Percentiles rank a stretch among this genome's conserved stretches.
Evolutionary conservation across 2,113 vertebrate genomes (phyloP).

Genomic region (Myxocyprinus asiaticus): DNA sequence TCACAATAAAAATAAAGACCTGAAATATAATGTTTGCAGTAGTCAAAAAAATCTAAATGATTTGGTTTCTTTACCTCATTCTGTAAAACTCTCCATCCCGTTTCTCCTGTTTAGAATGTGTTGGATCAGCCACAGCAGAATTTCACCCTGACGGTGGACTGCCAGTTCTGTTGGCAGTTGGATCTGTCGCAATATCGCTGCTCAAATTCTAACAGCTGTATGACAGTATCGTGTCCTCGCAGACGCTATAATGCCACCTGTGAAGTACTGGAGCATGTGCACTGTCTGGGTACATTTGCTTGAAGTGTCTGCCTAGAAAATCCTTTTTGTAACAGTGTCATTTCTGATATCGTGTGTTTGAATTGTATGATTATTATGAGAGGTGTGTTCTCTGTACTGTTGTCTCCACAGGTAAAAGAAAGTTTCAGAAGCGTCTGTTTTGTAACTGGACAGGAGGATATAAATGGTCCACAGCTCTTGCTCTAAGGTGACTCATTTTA

Average conservation of each 20-base stretch:
- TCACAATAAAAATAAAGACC: too few relatives aligned
- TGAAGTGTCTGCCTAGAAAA: too few relatives aligned
- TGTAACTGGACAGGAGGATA: slow-evolving; percentile 99
- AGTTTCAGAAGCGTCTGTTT: slow-evolving; percentile 89
- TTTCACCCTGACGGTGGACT: slow-evolving; percentile 85
- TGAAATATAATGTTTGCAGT: too few relatives aligned
- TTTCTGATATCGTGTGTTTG: too few relatives aligned
- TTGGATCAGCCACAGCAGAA: slow-evolving; percentile 73
- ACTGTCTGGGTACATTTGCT: slow-evolving; percentile 82
- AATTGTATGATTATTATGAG: too few relatives aligned
- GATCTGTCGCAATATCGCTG: slow-evolving; percentile 86
- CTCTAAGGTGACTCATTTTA: slow-evolving; percentile 81
- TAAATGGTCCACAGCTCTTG: slow-evolving; percentile 97
- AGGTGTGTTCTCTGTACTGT: neutral
- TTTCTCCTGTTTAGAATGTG: slow-evolving; percentile 71
- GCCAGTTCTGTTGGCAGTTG: slow-evolving; percentile 97
- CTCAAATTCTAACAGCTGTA: slow-evolving; percentile 84
- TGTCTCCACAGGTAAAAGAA: slow-evolving; percentile 80
- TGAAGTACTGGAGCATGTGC: slow-evolving; percentile 84
- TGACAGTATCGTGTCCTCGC: slow-evolving; percentile 90
- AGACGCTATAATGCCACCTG: slow-evolving; percentile 87
- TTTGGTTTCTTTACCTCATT: too few relatives aligned
- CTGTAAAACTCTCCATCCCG: too few relatives aligned
- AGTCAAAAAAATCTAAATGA: too few relatives aligned
- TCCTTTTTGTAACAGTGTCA: too few relatives aligned